Conservation (phyloP, 2,113 vertebrate species). For the Syngnathus typhle region DNA sequence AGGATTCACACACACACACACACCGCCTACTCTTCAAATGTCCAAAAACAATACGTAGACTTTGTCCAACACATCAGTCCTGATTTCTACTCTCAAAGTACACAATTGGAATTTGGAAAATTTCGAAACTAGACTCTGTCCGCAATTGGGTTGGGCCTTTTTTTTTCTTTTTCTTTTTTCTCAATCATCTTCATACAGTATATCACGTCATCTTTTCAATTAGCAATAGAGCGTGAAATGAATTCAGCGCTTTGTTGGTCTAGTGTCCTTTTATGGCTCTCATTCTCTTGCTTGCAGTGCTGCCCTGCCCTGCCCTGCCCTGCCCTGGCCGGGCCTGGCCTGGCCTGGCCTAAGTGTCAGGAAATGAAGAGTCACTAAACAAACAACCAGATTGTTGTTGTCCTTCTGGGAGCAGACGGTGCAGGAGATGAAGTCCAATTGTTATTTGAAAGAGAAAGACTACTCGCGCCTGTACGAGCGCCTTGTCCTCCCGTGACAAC, state of each 20-base stretch:
- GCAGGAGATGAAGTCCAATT: constrained; percentile 37
- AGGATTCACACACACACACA: no score
- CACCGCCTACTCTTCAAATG: no score
- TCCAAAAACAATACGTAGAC: no score
- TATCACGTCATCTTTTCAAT: background rate
- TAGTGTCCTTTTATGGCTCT: constrained; percentile 9
- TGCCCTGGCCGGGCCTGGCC: no score
- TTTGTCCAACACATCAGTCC: no score
- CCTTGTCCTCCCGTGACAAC: constrained; percentile 13
- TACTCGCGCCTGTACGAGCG: constrained; percentile 34
- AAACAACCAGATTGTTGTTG: constrained; percentile 54
- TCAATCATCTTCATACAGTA: background rate
- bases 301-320: background rate
- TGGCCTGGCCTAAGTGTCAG: constrained; percentile 11
- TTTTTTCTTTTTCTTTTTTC: background rate
- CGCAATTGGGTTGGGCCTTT: background rate
- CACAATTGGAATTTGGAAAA: no score
- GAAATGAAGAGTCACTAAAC: constrained; percentile 39
- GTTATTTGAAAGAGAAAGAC: constrained; percentile 28
- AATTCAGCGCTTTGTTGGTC: constrained; percentile 2
- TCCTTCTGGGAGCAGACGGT: constrained; percentile 26
- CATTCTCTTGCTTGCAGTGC: constrained; percentile 5
- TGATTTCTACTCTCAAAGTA: no score
- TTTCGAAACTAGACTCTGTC: background rate
- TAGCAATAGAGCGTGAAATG: background rate